Evolutionary conservation across 2,888 invertebrate species (phyloP), one percentile per base, ranked within the genome.

Genomic region (Zaprionus obscuricornis): DNA sequence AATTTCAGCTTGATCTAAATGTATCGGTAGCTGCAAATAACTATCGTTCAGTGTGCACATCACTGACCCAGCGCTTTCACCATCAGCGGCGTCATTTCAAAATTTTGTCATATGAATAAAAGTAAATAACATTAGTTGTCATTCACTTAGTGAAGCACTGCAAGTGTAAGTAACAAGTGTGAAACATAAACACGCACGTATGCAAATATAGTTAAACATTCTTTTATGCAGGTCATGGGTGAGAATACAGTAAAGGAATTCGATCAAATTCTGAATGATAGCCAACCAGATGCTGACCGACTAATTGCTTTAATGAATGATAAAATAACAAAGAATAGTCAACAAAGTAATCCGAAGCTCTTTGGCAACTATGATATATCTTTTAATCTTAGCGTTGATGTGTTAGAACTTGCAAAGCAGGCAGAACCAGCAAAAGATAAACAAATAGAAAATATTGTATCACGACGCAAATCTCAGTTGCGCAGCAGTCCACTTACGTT

Each of bases 351-450:
- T 11, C 40, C 47, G 1, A 39, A 60, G 7, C 34, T 31, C 8
- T 20, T 70, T 22, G 47, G 34, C 0, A 39, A 36, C 14, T 46
- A 8, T 2, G 42, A 72, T n/a, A 29, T 66, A 1, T 54, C 68
- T 11, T 56, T 72, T 31, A 72, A 72, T 17, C n/a, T 66, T 16
- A 47, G 57, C 26, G 63, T 72, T 2, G 57, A 70, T 33, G 34
- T 72, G 22, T 34, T 37, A 0, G 51, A 49, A 33, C 22, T 52
- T 8, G 22, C 64, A 6, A 16, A 36, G 3, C 16, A 34, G 51
- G 6, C 34, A 2, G 3, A n/a, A 6, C 1, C 10, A 26, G n/a
- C n/a, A n/a, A 6, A 36, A 26, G 10, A 13, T 17, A 29, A 3
- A 7, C 22, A 27, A 29, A 26, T 27, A n/a, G n/a, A n/a, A n/a